Evolutionary conservation across 2,888 invertebrate species (phyloP), one percentile per base, ranked within the genome.

Genomic region (Drosophila aldrichi): DNA sequence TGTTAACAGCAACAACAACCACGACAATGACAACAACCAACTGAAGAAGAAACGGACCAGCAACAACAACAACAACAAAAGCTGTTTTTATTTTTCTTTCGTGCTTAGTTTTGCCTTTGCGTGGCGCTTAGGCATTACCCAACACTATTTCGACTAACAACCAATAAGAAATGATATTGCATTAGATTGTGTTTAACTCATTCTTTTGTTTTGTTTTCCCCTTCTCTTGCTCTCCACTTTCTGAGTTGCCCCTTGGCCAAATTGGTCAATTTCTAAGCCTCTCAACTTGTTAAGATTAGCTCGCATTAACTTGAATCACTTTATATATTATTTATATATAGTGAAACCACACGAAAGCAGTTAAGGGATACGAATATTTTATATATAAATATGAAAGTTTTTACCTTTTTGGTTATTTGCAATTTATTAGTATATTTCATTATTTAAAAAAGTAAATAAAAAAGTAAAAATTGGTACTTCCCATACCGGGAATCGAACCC

Each of bases 401-500:
- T 8, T 8, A 29, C 1, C 8, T 29, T 29, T 1, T 29, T 2
- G 29, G 1, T 29, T 8, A 8, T 29, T 8, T 29, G 8, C 1
- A 29, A 25, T 1, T 1, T 25, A 25, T 25, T 25, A 25, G 25
- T 25, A 6, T 29, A 29, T 29, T 29, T 7, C 8, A 29, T 29
- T 29, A 3, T 29, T 8, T 8, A 8, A 29, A 8, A 7, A 29
- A 1, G 8, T 1, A 1, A 48, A 54, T 32, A 44, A 29, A 22
- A 8, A 29, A 20, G 14, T 9, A 71, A 64, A 67, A 55, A 1
- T 6, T 61, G 43, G 51, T 66, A 29, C 25, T 93, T 96, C 96
- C 96, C 96, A 96, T 96, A 96, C 96, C 96, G 96, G 96, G 95
- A 96, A 96, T 96, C 96, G 96, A 96, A 96, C 96, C 96, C 95